Conservation (phyloP, 2,888 invertebrate species). For the Artemia sinica region DNA sequence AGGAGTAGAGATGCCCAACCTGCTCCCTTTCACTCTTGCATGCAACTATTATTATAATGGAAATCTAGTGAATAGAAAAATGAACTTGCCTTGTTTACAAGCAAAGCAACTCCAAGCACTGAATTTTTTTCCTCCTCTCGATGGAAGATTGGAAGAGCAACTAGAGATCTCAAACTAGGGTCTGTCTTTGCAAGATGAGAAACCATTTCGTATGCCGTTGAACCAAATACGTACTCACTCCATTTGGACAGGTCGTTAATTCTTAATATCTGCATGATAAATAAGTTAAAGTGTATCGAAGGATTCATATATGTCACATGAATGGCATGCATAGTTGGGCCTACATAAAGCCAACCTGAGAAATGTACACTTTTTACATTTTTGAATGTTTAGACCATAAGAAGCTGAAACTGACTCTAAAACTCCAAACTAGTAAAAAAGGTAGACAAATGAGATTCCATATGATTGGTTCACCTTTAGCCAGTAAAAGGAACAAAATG, state of each 20-base stretch:
- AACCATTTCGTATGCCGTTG: background rate
- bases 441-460: no score
- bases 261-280: background rate
- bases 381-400: no score
- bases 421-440: no score
- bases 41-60: background rate
- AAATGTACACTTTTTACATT: no score
- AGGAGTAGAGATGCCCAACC: background rate
- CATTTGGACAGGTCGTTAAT: constrained; percentile 2
- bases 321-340: no score
- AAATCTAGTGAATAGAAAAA: background rate
- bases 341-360: no score
- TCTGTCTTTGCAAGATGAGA: background rate
- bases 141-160: constrained; percentile 66
- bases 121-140: constrained; percentile 62
- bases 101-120: constrained; percentile 76
- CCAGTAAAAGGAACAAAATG: no score
- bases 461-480: no score
- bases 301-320: no score
- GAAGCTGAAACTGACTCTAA: no score
- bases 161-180: background rate
- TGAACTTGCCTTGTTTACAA: constrained; percentile 60
- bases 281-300: no score
- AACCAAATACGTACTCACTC: background rate
- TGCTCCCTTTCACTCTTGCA: background rate